A percentile compares a stretch with the other conserved stretches of the same genome.
These are phyloP conservation scores for Uria aalge DNA, from an alignment of 2,113 vertebrate species.

Conservation along the genomic window DNA sequence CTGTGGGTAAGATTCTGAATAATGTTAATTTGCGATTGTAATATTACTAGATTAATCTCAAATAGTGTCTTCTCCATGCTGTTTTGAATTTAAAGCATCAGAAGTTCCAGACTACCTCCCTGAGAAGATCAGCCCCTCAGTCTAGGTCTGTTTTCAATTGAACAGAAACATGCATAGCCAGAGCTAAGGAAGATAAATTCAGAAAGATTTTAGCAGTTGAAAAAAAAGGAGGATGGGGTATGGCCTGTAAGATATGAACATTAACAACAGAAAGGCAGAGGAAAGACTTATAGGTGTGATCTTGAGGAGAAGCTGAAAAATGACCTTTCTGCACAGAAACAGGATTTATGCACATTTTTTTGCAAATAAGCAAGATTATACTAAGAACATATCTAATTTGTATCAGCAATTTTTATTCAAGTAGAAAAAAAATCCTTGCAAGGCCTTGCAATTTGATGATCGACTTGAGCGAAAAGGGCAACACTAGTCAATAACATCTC, in stretches of 20 bases:
- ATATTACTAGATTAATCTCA: neutral
- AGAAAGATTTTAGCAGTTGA: neutral
- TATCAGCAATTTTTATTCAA: neutral
- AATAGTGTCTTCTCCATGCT: neutral
- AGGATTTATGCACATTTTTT: neutral
- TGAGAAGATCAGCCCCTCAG: neutral
- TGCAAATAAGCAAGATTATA: neutral
- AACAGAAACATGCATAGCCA: neutral
- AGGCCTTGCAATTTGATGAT: neutral
- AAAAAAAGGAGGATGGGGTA: neutral
- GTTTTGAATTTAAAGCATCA: neutral
- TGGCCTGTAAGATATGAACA: neutral
- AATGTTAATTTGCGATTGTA: neutral
- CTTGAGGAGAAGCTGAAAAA: neutral
- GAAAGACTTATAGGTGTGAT: neutral
- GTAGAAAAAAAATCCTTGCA: neutral
- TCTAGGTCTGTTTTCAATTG: neutral
- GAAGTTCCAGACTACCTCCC: neutral
- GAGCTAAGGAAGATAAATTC: neutral
- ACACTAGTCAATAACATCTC: neutral
- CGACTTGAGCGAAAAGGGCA: neutral
- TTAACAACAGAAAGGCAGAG: neutral
- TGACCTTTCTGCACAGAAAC: neutral
- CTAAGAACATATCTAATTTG: neutral
- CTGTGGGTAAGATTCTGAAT: neutral